phyloP scores from a whole-genome alignment of 2,888 invertebrate species.

The Teinopalpus imperialis region DNA sequence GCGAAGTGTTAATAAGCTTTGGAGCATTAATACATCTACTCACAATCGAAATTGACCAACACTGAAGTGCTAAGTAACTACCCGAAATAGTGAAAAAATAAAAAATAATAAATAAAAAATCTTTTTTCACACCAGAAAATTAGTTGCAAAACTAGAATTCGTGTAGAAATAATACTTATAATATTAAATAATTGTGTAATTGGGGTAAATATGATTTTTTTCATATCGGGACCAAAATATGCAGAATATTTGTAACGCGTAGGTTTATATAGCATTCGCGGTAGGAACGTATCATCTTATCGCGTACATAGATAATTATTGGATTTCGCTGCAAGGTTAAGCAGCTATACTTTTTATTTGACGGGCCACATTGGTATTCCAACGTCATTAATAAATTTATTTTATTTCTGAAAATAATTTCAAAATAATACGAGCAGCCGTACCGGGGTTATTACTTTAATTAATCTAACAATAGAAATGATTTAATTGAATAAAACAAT shows the following conservation, averaged over 20 bases:
- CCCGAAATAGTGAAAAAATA: conserved; percentile 15
- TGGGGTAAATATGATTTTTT: conserved; percentile 2
- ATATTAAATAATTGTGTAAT: conserved; percentile 1
- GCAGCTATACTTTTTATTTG: conserved; percentile 14
- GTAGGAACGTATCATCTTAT: conserved; percentile 28
- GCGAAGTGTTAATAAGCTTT: not conserved
- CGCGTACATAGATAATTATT: conserved; percentile 26
- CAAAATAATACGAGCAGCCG: too few relatives aligned
- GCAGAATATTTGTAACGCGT: conserved; percentile 8
- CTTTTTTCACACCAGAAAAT: too few relatives aligned
- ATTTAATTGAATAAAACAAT: too few relatives aligned
- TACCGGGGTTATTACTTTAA: too few relatives aligned
- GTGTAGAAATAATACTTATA: conserved; percentile 3
- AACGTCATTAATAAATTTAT: conserved; percentile 18
- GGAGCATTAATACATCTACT: not conserved
- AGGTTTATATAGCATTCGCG: conserved; percentile 27
- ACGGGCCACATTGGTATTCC: conserved; percentile 14
- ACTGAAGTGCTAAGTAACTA: not conserved
- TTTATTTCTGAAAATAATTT: too few relatives aligned
- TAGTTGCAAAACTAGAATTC: conserved; percentile 9
- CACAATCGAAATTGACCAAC: not conserved
- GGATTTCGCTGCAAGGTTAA: conserved; percentile 4
- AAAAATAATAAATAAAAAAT: too few relatives aligned
- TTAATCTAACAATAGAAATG: too few relatives aligned
- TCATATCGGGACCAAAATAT: conserved; percentile 16